Base-by-base conservation (phyloP, 2,888 invertebrate species). In the Ennomos quercinarius region DNA sequence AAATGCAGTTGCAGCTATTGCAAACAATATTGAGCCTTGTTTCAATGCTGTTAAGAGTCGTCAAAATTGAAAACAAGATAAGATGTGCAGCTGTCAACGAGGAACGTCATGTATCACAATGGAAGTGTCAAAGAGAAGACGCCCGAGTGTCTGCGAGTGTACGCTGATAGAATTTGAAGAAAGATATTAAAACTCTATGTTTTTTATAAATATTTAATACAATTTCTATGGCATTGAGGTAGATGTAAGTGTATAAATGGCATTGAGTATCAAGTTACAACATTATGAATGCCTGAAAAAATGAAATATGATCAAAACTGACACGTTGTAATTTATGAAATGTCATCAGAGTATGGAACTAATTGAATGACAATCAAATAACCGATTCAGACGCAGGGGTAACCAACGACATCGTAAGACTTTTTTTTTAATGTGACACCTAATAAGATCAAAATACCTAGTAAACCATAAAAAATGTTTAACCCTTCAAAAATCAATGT, bases 101-200 rank as follows among this genome's bases (percentile, higher is more conserved):
- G 78, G 78, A 81, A 85, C 79, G 81, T 84, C 87, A 84, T 76
- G 80, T 78, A 81, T 88, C 84, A 83, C 72, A 71, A 73, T 74
- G 72, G 74, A 77, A 73, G 74, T 80, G 83, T 83, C 81, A 81
- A 77, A 81, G 80, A 71, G 78, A 81, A 83, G 80, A 81, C 82
- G 82, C 69, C 77, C 73, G 76, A 81, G 73, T 77, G 78, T 78
- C 78, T 72, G 74, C 39, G 39, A 48, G 34, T 63, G 65, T 67
- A 59, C 63, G 68, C 61, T 62, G 75, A 76, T 76, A 70, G 74
- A 79, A 72, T 75, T 71, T 69, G 70, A 67, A 58, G 76, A 78
- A 74, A 78, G 73, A 70, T 69, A 68, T 63, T 67, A 66, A 65
- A 71, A 61, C 65, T 53, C 37, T 46, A 17, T 45, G 44, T n/a